Percentiles rank a stretch among this genome's conserved stretches.
Evolutionary conservation across 2,888 invertebrate genomes (phyloP).

Genomic region (Xestia c-nigrum): DNA sequence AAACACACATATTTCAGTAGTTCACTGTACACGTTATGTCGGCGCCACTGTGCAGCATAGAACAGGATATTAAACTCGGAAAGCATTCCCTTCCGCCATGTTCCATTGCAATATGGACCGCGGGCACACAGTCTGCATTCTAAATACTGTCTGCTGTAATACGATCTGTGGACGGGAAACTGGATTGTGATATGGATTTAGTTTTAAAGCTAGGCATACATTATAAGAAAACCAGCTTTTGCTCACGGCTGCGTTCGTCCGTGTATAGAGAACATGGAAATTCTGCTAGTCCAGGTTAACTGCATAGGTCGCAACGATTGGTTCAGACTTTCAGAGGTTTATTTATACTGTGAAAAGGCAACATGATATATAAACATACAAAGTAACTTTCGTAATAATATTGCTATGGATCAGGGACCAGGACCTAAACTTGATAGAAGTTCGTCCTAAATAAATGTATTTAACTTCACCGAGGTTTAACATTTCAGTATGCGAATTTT

Average conservation of each 20-base stretch:
- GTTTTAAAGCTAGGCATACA: background rate
- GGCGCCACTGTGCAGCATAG: constrained; percentile 8
- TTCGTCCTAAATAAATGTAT: background rate
- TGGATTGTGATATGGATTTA: background rate
- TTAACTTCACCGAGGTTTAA: background rate
- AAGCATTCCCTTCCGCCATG: constrained; percentile 21
- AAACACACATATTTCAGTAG: background rate
- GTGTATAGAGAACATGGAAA: background rate
- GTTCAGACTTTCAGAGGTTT: background rate
- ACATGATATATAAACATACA: background rate
- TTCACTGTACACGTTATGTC: constrained; percentile 1
- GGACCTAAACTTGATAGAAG: constrained; percentile 5
- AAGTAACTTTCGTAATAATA: background rate
- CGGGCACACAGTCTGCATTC: constrained; percentile 18
- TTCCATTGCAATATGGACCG: constrained; percentile 12
- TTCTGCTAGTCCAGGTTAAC: background rate
- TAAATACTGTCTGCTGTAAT: constrained; percentile 3
- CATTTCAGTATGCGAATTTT: background rate
- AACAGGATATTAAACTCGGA: constrained; percentile 27
- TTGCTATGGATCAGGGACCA: background rate
- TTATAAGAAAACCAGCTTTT: background rate
- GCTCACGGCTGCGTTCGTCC: background rate
- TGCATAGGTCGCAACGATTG: background rate
- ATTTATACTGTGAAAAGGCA: background rate
- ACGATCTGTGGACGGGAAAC: background rate